phyloP scores from a whole-genome alignment of 2,113 vertebrate species.

The Sylvietta virens region DNA sequence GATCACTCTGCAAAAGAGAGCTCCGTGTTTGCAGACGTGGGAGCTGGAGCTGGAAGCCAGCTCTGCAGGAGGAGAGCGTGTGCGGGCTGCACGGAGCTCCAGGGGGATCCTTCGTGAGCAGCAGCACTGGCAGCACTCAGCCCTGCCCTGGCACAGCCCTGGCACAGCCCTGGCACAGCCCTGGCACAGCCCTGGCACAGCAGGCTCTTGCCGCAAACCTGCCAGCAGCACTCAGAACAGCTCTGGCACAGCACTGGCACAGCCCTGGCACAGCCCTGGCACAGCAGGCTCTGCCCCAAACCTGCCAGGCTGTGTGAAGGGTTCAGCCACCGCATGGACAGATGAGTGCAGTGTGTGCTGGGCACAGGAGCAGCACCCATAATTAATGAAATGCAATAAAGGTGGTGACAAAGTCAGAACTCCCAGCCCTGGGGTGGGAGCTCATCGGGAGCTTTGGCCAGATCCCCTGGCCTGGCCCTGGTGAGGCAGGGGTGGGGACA shows the following conservation, averaged over 20 bases:
- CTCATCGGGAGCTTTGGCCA: background rate
- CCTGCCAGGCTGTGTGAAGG: fast-evolving
- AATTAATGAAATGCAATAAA: background rate
- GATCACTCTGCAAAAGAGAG: fast-evolving
- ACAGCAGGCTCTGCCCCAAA: too few relatives aligned
- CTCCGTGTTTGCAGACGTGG: fast-evolving
- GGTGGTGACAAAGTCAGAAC: background rate
- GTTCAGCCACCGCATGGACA: fast-evolving
- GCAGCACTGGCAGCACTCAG: background rate
- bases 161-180: too few relatives aligned
- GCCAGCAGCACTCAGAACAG: too few relatives aligned
- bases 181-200: background rate
- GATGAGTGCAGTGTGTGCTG: background rate
- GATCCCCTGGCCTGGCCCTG: background rate
- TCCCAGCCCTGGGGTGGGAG: background rate
- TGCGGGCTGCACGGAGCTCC: fast-evolving
- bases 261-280: too few relatives aligned
- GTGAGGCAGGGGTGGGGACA: too few relatives aligned
- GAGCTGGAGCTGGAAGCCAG: background rate
- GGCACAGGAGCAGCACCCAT: background rate
- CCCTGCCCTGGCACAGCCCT: too few relatives aligned
- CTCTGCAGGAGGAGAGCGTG: background rate
- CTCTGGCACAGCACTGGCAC: too few relatives aligned
- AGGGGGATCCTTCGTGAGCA: fast-evolving
- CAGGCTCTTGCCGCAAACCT: background rate